Evolutionary conservation across 2,113 vertebrate genomes (phyloP).

Genomic region (Erythrolamprus reginae): DNA sequence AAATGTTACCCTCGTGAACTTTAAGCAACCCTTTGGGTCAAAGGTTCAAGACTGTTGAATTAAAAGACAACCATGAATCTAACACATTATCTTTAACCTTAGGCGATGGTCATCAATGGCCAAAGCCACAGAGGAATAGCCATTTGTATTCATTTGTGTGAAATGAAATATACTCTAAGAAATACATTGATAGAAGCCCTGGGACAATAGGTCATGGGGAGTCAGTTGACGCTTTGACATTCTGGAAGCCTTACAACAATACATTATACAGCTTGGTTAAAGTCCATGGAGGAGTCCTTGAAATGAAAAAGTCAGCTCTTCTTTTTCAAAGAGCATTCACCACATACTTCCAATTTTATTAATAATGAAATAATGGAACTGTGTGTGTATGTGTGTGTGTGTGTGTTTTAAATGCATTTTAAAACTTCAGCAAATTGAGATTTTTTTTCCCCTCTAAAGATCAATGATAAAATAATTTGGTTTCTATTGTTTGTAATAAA

Average conservation of each 20-base stretch:
- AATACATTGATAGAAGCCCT: conserved; percentile 1
- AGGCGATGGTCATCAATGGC: conserved; percentile 27
- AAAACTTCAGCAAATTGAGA: not conserved
- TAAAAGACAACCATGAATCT: conserved; percentile 56
- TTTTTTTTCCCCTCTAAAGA: not conserved
- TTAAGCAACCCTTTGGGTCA: conserved; percentile 52
- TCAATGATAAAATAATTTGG: not conserved
- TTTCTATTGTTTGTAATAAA: not conserved
- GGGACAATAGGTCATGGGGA: not conserved
- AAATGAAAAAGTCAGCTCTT: not conserved
- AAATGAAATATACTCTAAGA: conserved; percentile 26
- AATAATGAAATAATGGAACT: not conserved
- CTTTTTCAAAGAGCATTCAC: not conserved
- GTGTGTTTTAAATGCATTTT: not conserved
- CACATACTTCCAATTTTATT: not conserved
- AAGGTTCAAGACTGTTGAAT: conserved; percentile 60
- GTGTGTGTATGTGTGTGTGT: too few relatives aligned
- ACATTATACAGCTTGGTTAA: not conserved
- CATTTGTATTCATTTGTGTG: conserved; percentile 33
- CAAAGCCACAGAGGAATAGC: conserved; percentile 34
- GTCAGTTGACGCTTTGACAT: not conserved
- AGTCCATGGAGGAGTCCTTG: not conserved
- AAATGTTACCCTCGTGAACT: conserved; percentile 54
- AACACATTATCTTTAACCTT: conserved; percentile 47
- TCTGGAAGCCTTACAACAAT: not conserved